Percentiles rank a stretch among this genome's conserved stretches.
These are phyloP conservation scores for Patagioenas fasciata DNA, from an alignment of 2,113 vertebrate genomes.

Conservation along the genomic window DNA sequence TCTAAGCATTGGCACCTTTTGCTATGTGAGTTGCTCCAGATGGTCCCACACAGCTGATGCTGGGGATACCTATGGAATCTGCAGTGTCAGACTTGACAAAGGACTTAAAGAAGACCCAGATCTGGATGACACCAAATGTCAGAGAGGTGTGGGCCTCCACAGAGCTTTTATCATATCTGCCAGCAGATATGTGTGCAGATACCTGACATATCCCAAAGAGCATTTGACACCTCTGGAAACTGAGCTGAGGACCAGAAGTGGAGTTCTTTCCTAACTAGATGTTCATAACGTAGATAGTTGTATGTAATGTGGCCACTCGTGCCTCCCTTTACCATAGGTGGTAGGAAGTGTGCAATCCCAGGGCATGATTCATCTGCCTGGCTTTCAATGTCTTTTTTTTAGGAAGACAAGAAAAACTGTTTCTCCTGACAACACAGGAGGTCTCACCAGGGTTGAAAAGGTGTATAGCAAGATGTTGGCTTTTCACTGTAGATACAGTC, in stretches of 20 bases:
- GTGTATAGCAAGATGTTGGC: not conserved
- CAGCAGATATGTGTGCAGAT: not conserved
- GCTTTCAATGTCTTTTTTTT: not conserved
- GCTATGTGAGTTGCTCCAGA: not conserved
- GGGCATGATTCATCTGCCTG: not conserved
- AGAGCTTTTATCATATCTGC: not conserved
- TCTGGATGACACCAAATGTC: not conserved
- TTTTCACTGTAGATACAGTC: not conserved
- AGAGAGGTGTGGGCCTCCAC: not conserved
- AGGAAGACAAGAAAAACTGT: not conserved
- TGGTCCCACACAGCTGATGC: not conserved
- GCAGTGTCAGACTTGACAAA: not conserved
- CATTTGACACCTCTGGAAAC: not conserved
- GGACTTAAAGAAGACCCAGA: not conserved
- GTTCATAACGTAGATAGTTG: not conserved
- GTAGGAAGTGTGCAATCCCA: not conserved
- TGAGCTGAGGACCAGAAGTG: not conserved
- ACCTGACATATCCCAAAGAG: not conserved
- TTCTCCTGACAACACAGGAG: not conserved
- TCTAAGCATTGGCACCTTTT: not conserved
- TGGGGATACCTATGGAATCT: not conserved
- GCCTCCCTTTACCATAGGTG: not conserved
- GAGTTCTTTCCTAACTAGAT: not conserved
- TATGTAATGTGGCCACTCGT: not conserved
- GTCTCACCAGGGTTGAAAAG: not conserved